phyloP scores from a whole-genome alignment of 2,113 vertebrate genomes.

The Coracopsis vasa region DNA sequence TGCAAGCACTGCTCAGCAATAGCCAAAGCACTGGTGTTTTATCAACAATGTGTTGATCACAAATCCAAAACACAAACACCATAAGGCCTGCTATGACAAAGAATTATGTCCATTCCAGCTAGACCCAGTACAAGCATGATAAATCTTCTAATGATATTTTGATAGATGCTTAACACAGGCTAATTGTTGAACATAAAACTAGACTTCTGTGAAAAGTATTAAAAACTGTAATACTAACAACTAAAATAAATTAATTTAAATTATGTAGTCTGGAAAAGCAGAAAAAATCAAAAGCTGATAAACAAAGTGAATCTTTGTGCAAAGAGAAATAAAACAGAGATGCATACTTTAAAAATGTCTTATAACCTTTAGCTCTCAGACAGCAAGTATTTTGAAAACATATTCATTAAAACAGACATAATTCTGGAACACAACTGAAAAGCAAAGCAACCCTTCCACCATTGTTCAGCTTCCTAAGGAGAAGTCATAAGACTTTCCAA shows the following conservation, averaged over 20 bases:
- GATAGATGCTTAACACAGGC: neutral
- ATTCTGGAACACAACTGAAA: neutral
- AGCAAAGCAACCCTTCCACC: neutral
- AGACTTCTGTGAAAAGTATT: neutral
- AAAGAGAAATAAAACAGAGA: neutral
- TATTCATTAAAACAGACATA: conserved; percentile 8
- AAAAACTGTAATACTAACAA: neutral
- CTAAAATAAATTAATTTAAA: neutral
- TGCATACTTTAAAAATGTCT: neutral
- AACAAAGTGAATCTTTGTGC: neutral
- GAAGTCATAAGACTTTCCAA: conserved; percentile 34
- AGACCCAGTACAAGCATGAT: neutral
- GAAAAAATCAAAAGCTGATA: neutral
- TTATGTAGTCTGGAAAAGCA: neutral
- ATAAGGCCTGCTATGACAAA: neutral
- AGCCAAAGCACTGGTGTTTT: neutral
- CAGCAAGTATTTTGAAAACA: neutral
- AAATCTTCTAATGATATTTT: neutral
- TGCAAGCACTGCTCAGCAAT: neutral
- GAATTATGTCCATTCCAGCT: neutral
- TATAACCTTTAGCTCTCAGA: neutral
- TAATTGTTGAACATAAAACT: neutral
- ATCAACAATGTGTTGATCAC: neutral
- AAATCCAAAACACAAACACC: neutral
- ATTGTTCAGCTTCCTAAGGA: neutral